These are phyloP conservation scores for Danaus chrysippus DNA, from an alignment of 2,888 invertebrate species.

Conservation along the genomic window DNA sequence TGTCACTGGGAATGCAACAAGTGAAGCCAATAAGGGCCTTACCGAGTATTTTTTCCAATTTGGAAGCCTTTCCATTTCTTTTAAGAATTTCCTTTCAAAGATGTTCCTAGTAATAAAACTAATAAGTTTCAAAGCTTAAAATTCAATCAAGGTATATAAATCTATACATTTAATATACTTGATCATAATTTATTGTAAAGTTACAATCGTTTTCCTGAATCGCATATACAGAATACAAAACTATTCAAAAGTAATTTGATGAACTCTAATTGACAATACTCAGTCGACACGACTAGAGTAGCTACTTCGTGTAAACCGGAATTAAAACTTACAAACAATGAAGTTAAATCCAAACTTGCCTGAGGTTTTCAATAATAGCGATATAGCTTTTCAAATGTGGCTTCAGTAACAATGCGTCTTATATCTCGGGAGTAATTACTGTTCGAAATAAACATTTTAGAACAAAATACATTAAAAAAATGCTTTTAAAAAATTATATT, in stretches of 20 bases:
- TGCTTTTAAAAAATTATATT: conserved; percentile 6
- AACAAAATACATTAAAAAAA: conserved; percentile 3
- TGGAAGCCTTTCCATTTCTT: background rate
- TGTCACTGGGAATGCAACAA: conserved; percentile 1
- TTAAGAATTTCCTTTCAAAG: background rate
- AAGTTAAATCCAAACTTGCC: conserved; percentile 38
- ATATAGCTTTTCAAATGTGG: conserved; percentile 29
- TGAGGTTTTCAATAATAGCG: conserved; percentile 25
- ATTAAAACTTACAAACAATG: conserved; percentile 50
- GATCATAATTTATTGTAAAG: no score
- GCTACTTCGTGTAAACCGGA: conserved; percentile 37
- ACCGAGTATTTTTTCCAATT: background rate
- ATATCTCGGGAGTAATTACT: conserved; percentile 19
- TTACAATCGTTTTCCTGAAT: background rate
- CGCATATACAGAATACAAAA: conserved; percentile 21
- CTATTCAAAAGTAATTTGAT: conserved; percentile 26
- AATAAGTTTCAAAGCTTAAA: no score
- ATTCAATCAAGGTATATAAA: no score
- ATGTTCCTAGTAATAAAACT: no score
- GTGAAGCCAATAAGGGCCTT: background rate
- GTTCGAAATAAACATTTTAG: background rate
- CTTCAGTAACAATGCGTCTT: conserved; percentile 28
- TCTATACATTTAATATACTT: no score
- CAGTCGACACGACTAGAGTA: conserved; percentile 30
- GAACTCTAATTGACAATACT: conserved; percentile 36